Conservation (phyloP, 2,113 vertebrate genomes). For the Apodemus sylvaticus region DNA sequence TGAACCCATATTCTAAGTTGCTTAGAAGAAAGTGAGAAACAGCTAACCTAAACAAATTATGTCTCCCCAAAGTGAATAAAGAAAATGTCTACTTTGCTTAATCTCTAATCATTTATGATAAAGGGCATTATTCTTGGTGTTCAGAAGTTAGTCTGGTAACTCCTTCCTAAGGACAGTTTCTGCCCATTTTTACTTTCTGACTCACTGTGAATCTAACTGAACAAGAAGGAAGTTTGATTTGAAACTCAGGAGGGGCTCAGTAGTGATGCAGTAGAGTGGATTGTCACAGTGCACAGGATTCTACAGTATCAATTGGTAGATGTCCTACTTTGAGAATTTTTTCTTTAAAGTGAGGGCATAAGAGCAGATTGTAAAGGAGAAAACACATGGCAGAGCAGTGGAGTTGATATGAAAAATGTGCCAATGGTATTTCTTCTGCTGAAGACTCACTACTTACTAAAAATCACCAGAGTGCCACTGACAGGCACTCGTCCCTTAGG, state of each 20-base stretch:
- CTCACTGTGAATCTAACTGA: background rate
- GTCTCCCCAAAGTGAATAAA: background rate
- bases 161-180: background rate
- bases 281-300: too few relatives aligned
- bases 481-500: background rate
- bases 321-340: background rate
- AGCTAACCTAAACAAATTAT: background rate
- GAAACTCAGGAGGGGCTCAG: background rate
- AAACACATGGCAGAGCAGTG: too few relatives aligned
- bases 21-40: background rate
- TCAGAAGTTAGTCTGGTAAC: too few relatives aligned
- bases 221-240: background rate
- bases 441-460: too few relatives aligned
- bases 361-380: background rate
- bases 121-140: background rate
- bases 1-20: background rate
- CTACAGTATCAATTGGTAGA: background rate
- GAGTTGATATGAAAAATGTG: background rate
- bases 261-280: too few relatives aligned
- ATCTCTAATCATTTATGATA: background rate
- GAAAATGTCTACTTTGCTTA: background rate
- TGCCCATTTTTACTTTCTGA: background rate
- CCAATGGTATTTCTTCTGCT: background rate
- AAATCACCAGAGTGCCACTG: background rate
- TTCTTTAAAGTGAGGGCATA: background rate